Evolutionary conservation across 2,113 vertebrate species (phyloP), one percentile per base, ranked within the genome.

Genomic region (Edolisoma coerulescens): DNA sequence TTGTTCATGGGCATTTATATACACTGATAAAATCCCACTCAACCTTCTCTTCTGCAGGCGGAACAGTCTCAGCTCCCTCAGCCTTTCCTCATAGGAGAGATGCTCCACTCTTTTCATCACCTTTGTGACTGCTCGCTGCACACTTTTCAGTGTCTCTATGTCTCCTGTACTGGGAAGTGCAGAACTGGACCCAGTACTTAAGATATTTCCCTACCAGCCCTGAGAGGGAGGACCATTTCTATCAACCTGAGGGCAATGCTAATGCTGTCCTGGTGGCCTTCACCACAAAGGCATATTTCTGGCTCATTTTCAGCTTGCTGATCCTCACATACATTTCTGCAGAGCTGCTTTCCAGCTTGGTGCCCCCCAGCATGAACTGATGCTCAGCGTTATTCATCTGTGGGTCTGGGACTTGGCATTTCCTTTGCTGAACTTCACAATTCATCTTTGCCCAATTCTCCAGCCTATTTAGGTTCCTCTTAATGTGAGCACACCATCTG

Each of bases 151-250:
- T 19, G 54, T 13, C 13, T 52, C 13, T 57, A 3, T 21, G 6
- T 50, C 27, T 59, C 24, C 28, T 42, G 18, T 17, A 50, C 41
- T 54, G 39, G 19, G 32, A 56, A 67, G 30, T 3, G 17, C 24
- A 35, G 64, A 68, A 45, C 13, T 37, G 15, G 17, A 65, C 7
- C 4, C 50, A 61, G 20, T 6, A 60, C 15, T 56, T 65, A 1
- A 52, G 3, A 19, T 19, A 18, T 32, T 30, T 42, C 13, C 13
- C 26, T 44, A 22, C 7, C 27, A 61, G 6, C 0, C 0, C 23
- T 30, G 33, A 86, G 30, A 42, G 23, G 35, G 35, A 69, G 28
- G 9, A 52, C 24, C 15, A 42, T 42, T 54, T 70, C 23, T 6
- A 3, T 69, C 2, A 4, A 17, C 17, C 45, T 83, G 33, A 60